A percentile compares a stretch with the other conserved stretches of the same genome.
These are phyloP conservation scores for Nephrotoma guestfalica DNA, from an alignment of 2,888 invertebrate species.

Conservation along the genomic window DNA sequence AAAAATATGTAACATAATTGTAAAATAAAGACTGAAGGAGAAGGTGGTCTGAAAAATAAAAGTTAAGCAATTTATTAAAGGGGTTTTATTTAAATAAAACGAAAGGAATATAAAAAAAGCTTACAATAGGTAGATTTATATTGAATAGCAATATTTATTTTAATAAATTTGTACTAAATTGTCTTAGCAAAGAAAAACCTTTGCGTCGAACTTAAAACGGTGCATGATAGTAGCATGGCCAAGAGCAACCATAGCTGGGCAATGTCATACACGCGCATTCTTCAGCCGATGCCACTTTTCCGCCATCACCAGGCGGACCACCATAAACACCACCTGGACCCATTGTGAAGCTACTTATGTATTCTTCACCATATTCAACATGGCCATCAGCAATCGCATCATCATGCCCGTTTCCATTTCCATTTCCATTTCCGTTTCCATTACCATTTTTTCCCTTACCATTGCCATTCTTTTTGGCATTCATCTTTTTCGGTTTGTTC, in stretches of 20 bases:
- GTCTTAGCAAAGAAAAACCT: neutral
- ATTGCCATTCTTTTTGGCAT: neutral
- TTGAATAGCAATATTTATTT: neutral
- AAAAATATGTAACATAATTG: too few species aligned
- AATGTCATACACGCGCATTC: neutral
- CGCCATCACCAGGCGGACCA: neutral
- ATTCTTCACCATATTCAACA: neutral
- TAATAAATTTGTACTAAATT: neutral
- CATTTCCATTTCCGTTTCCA: neutral
- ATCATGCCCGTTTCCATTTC: neutral
- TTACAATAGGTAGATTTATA: neutral
- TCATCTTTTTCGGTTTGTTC: neutral
- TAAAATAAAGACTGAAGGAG: too few species aligned
- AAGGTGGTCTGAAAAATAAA: too few species aligned
- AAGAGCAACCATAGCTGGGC: neutral
- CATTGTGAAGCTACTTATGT: neutral
- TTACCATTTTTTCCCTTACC: neutral
- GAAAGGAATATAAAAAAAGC: too few species aligned
- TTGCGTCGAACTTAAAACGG: neutral
- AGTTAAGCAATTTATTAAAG: too few species aligned
- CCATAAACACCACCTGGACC: neutral
- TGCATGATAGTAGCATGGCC: neutral
- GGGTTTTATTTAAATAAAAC: too few species aligned
- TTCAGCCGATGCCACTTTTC: neutral
- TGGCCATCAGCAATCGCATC: neutral